Evolutionary conservation across 2,888 invertebrate species (phyloP).

Genomic region (Salticus scenicus): DNA sequence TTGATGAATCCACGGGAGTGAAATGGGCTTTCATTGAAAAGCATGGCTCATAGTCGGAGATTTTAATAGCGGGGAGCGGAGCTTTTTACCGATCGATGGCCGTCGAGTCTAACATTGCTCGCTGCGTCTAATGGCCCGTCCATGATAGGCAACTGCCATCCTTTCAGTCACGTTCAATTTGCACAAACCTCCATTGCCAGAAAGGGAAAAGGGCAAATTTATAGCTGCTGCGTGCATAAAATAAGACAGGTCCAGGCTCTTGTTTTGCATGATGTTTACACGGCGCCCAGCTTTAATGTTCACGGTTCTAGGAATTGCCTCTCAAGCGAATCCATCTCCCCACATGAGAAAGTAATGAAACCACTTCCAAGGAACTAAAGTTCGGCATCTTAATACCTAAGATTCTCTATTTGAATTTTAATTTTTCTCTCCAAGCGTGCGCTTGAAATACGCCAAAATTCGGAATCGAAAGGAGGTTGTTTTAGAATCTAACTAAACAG

Average conservation of each 20-base stretch:
- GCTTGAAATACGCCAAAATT: slow-evolving; percentile 11
- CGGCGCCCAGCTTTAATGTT: slow-evolving; percentile 63
- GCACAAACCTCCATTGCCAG: slow-evolving; percentile 62
- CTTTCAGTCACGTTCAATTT: slow-evolving; percentile 59
- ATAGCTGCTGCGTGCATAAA: slow-evolving; percentile 64
- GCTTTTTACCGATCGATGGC: slow-evolving; percentile 60
- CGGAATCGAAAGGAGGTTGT: background rate
- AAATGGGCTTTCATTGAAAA: slow-evolving; percentile 59
- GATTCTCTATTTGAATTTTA: slow-evolving; percentile 51
- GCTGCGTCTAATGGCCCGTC: slow-evolving; percentile 48
- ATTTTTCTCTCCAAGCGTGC: slow-evolving; percentile 46
- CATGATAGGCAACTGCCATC: slow-evolving; percentile 45
- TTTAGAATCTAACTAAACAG: background rate
- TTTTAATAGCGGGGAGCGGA: slow-evolving; percentile 57
- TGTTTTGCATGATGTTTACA: slow-evolving; percentile 68
- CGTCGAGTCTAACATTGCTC: background rate
- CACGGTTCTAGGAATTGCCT: slow-evolving; percentile 58
- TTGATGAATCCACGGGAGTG: slow-evolving; percentile 56
- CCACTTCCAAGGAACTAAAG: slow-evolving; percentile 41
- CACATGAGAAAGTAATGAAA: slow-evolving; percentile 68
- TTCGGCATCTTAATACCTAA: slow-evolving; percentile 46
- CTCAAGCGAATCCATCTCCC: slow-evolving; percentile 58
- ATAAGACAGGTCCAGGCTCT: slow-evolving; percentile 62
- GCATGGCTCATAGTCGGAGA: slow-evolving; percentile 64
- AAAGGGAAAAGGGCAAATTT: slow-evolving; percentile 66